Conservation (phyloP, 1,140 invertebrate genomes). For the Trichonephila clavipes region DNA sequence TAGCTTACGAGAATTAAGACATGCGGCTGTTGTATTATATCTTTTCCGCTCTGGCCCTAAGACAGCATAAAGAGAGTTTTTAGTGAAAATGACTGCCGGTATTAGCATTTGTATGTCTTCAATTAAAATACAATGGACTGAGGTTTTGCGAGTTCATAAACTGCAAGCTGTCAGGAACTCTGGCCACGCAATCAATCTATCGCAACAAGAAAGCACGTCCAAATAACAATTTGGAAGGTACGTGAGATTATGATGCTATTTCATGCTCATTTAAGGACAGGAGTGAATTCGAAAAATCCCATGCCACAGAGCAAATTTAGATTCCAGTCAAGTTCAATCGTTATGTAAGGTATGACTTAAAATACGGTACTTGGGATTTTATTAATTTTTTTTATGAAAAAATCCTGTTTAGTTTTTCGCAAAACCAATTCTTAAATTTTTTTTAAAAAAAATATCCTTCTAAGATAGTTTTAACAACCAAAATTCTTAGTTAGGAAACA, state of each 20-base stretch:
- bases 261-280: not conserved
- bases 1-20: conserved; percentile 26
- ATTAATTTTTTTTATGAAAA: too few species aligned
- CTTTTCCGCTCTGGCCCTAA: not conserved
- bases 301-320: too few species aligned
- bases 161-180: not conserved
- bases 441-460: too few species aligned
- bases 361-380: too few species aligned
- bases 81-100: not conserved
- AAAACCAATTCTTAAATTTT: too few species aligned
- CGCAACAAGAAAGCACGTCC: not conserved
- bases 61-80: not conserved
- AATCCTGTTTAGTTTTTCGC: too few species aligned
- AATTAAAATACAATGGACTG: conserved; percentile 22
- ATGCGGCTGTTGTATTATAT: not conserved
- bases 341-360: too few species aligned
- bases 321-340: too few species aligned
- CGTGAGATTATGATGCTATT: not conserved
- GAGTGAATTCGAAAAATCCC: too few species aligned
- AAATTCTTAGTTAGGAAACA: too few species aligned
- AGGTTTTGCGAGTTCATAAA: not conserved
- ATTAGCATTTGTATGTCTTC: conserved; percentile 39
- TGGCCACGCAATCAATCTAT: not conserved
- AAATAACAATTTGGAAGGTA: not conserved
- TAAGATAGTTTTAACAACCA: too few species aligned